Evolutionary conservation across 1,140 invertebrate species (phyloP), one percentile per base, ranked within the genome.

Genomic region (Pseudomyrmex sp.): DNA sequence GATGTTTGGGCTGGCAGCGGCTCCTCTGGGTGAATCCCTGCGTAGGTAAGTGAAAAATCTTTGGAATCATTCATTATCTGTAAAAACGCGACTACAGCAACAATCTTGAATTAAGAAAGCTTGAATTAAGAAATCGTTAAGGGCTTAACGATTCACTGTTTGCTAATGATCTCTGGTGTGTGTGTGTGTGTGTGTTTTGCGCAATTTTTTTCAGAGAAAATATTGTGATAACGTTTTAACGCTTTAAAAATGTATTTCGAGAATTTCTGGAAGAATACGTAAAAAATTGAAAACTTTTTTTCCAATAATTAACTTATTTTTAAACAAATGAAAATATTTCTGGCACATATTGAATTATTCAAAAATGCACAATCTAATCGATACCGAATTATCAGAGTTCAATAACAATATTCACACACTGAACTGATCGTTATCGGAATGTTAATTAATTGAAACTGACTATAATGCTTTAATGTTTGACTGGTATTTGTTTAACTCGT

Each of bases 1-100:
- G 98, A 82, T 98, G 98, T 88, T 94, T 98, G 2, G 98, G 97
- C 58, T 98, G 98, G 98, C 97, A 98, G 88, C 93, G 97, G 62
- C 95, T 98, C n/a, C 95, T 98, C 4, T 98, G 98, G 97, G 96
- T 98, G 66, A 98, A 98, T 92, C 97, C 97, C 7, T 98, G 98
- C 92, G 97, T 98, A 70, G 97, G 98, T 98, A 94, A 96, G 97
- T 95, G 50, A 66, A 58, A 52, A 58, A 63, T 52, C 23, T 2
- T 68, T 26, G 58, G 10, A 9, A 3, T 4, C 20, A 50, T 75
- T 75, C 10, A 48, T 75, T 63, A 62, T 52, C 35, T 35, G 35
- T 35, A 35, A 35, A 35, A 35, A 35, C 35, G 35, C 35, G 7
- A 35, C 35, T 35, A 35, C 35, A 35, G 4, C 35, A 35, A 35